Evolutionary conservation across 2,113 vertebrate genomes (phyloP).

Genomic region (Glareola pratincola): DNA sequence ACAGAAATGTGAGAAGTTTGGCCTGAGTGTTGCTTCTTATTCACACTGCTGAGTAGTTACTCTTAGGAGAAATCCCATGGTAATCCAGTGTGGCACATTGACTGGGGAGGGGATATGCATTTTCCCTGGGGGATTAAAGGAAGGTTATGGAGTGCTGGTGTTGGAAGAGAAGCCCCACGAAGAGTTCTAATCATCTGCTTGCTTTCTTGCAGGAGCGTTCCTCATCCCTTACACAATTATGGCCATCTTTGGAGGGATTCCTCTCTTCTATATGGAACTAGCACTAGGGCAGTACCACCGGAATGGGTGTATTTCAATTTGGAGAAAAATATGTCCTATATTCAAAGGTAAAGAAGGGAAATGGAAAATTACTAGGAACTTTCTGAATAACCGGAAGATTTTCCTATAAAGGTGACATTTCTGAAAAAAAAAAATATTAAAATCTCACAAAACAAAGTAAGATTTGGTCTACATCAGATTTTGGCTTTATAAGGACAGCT

Average conservation of each 20-base stretch:
- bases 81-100: neutral
- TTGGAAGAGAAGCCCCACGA: neutral
- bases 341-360: slow-evolving; percentile 88
- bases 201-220: slow-evolving; percentile 85
- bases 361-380: neutral
- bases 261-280: slow-evolving; percentile 98
- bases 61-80: neutral
- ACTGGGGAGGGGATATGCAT: neutral
- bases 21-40: neutral
- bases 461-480: neutral
- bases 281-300: slow-evolving; percentile 95
- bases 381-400: neutral
- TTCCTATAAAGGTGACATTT: neutral
- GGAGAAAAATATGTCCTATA: slow-evolving; percentile 97
- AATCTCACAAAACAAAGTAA: neutral
- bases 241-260: slow-evolving; percentile 96
- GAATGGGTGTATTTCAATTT: slow-evolving; percentile 97
- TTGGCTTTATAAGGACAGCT: neutral
- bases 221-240: slow-evolving; percentile 94
- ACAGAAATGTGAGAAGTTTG: neutral
- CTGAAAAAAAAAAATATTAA: rapidly evolving
- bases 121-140: neutral
- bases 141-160: neutral
- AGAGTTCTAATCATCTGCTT: neutral
- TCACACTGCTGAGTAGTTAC: neutral